Base-by-base conservation (phyloP, 1,140 invertebrate genomes). In the Drosophila nasuta region DNA sequence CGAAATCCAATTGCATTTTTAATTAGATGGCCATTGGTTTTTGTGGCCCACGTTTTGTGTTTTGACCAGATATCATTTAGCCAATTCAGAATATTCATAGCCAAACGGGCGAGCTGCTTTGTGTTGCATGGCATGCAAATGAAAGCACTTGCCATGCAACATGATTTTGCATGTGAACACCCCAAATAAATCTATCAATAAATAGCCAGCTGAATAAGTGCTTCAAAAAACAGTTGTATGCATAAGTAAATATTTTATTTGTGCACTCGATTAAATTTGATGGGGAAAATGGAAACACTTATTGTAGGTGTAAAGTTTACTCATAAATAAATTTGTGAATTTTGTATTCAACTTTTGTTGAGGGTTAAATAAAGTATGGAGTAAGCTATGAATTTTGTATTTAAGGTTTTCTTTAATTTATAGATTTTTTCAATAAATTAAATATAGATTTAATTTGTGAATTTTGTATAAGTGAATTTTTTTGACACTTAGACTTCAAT, bases 1-100 rank as follows among this genome's bases (percentile, higher is more conserved):
- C 49, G 51, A 87, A 86, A 88, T 88, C 63, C 74, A 87, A 88
- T 87, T 88, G 83, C 67, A 87, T 87, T 87, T 87, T 88, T 87
- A 87, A 87, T 87, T 87, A 87, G 77, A 63, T 64, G 49, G 54
- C 66, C 79, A 65, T 77, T 74, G 62, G 43, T 56, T 59, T 60
- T 74, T 57, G 62, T 41, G 46, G 28, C 58, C 56, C 52, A 10
- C 17, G 15, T 30, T 25, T 25, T 65, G 75, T 78, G 71, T 72
- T 75, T 68, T 73, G 67, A 70, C 28, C 46, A 68, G 74, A 75
- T 81, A 69, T 66, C 74, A 64, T 72, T 85, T 86, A 57, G 67
- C 51, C 70, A 60, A 66, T 79, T 86, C 46, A 51, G 80, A 87
- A 87, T 87, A 87, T 87, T 87, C 83, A 87, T 87, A 82, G 60